Base-by-base conservation (phyloP, 2,888 invertebrate genomes). In the Maniola hyperantus region DNA sequence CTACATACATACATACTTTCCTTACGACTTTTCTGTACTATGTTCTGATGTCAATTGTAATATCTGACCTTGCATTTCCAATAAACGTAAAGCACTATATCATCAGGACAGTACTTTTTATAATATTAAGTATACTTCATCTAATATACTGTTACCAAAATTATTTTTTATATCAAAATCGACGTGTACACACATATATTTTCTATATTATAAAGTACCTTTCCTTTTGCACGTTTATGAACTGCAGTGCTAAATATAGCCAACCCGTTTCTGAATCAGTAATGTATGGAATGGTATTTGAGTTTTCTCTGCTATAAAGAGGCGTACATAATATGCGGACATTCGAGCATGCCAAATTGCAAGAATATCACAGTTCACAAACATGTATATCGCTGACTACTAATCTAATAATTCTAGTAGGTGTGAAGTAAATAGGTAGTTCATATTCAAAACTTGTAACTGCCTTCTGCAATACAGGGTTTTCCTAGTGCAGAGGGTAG, bases 231-330 rank as follows among this genome's bases (percentile, higher is more conserved):
- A 46, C 26, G 26, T 26, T 26, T 26, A 26, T 26, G 33, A 46
- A 4, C 50, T 57, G 42, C 51, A 55, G 42, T 7, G 58, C 33
- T 73, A 71, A 67, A 73, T 65, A 71, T 73, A 75, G 59, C 64
- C 44, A 69, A 72, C 72, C 65, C 20, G 74, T 73, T 74, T 66
- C 44, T 65, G 58, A 59, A 59, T 50, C 64, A 61, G 39, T 61
- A 69, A 57, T 62, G 44, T 60, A 66, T 36, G 57, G 55, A 63
- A 58, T 44, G 51, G 51, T 67, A 63, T 65, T 65, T 39, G 15
- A 51, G 61, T 64, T 67, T 65, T 62, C 62, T 61, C 57, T 42
- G 8, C 57, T 20, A 34, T 65, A 68, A 55, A 48, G 48, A 34
- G 15, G 20, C 36, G 46, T 44, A n/a, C 33, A 58, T 44, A 58